Evolutionary conservation across 2,888 invertebrate genomes (phyloP).

Genomic region (Drosophila sordidapex): DNA sequence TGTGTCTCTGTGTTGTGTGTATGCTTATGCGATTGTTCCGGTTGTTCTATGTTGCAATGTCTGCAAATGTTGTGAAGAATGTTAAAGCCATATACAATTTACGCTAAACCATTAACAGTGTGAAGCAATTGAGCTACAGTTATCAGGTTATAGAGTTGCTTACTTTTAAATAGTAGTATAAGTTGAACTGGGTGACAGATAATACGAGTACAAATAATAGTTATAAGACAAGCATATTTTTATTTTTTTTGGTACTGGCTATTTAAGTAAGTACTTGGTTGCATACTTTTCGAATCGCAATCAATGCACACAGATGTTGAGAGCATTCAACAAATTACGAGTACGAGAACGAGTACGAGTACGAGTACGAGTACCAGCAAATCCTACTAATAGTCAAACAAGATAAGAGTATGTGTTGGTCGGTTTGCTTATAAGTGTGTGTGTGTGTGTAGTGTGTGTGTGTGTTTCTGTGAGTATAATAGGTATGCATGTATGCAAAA

Average conservation of each 20-base stretch:
- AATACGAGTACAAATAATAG: conserved; percentile 60
- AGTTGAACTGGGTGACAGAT: conserved; percentile 44
- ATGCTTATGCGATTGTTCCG: conserved; percentile 34
- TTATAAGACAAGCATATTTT: conserved; percentile 58
- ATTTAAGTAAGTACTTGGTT: conserved; percentile 25
- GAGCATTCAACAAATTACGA: conserved; percentile 41
- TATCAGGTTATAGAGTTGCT: conserved; percentile 50
- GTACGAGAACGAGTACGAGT: conserved; percentile 40
- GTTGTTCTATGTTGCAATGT: conserved; percentile 41
- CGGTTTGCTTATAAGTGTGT: conserved; percentile 14
- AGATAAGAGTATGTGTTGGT: conserved; percentile 8
- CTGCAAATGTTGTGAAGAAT: conserved; percentile 55
- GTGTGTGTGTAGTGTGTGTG: background rate
- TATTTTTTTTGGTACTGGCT: conserved; percentile 32
- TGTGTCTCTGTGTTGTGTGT: conserved; percentile 13
- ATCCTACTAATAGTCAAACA: conserved; percentile 14
- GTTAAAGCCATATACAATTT: conserved; percentile 63
- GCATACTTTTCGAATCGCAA: conserved; percentile 36
- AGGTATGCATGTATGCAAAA: conserved; percentile 37
- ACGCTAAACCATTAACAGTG: conserved; percentile 57
- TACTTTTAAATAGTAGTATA: conserved; percentile 22
- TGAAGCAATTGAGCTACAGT: conserved; percentile 60
- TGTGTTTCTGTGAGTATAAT: background rate
- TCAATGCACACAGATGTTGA: conserved; percentile 48
- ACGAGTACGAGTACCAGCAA: conserved; percentile 21